These are phyloP conservation scores for Trichomycterus rosablanca DNA, from an alignment of 2,113 vertebrate genomes.

Conservation along the genomic window DNA sequence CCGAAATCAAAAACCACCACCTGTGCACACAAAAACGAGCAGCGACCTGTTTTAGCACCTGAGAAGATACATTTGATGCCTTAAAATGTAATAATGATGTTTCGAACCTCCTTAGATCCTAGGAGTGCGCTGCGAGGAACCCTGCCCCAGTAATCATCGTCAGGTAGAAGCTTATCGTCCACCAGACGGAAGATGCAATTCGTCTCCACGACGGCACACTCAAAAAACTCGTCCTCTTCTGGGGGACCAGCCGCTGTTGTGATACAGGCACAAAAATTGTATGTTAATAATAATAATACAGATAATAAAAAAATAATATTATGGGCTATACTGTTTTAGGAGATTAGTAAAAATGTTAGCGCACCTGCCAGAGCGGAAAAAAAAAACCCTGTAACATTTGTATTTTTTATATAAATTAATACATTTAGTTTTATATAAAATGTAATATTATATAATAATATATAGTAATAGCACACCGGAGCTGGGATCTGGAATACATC, in stretches of 20 bases:
- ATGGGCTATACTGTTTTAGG: too few species aligned
- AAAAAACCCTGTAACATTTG: too few species aligned
- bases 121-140: constrained; percentile 83
- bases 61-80: too few species aligned
- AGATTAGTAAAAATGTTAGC: too few species aligned
- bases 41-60: too few species aligned
- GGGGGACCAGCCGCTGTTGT: constrained; percentile 79
- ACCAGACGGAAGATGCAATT: constrained; percentile 92
- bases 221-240: constrained; percentile 92
- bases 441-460: too few species aligned
- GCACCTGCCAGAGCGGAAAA: too few species aligned
- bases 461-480: too few species aligned
- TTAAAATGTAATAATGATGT: neutral
- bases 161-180: constrained; percentile 92
- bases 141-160: constrained; percentile 94
- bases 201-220: constrained; percentile 93
- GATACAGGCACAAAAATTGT: neutral
- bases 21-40: constrained; percentile 37
- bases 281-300: neutral
- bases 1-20: constrained; percentile 97
- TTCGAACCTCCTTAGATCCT: constrained; percentile 81
- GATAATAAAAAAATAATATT: neutral
- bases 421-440: too few species aligned
- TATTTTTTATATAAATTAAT: too few species aligned
- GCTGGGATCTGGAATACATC: too few species aligned